Percentiles rank a stretch among this genome's conserved stretches.
Evolutionary conservation across 2,113 vertebrate species (phyloP).

Genomic region (Paracanthobrama guichenoti): DNA sequence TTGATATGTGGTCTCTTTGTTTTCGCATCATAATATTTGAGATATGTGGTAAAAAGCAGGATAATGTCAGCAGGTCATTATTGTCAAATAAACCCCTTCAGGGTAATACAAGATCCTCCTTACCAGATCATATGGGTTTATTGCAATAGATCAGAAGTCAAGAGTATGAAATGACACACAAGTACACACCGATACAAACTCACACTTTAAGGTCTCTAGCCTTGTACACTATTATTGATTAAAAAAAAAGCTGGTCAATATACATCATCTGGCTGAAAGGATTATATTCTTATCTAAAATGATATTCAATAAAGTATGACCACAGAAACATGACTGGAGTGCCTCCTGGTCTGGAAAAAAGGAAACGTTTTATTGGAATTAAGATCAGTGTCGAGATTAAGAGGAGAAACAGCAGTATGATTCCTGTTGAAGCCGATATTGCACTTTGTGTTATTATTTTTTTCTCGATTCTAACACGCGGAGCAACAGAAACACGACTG

Average conservation of each 20-base stretch:
- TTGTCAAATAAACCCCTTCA: constrained; percentile 39
- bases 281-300: constrained; percentile 85
- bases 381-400: constrained; percentile 80
- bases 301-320: constrained; percentile 84
- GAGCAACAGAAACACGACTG: background rate
- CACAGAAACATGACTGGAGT: constrained; percentile 76
- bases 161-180: constrained; percentile 26
- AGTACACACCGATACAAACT: constrained; percentile 32
- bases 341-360: constrained; percentile 70
- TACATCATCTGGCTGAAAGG: constrained; percentile 78
- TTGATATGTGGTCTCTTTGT: background rate
- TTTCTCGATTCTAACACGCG: constrained; percentile 1
- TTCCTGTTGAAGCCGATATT: constrained; percentile 68
- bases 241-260: constrained; percentile 78
- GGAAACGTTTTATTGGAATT: constrained; percentile 80
- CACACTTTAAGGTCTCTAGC: constrained; percentile 58
- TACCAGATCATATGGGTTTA: constrained; percentile 36
- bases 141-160: constrained; percentile 50
- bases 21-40: background rate
- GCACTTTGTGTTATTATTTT: constrained; percentile 49
- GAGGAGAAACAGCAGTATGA: constrained; percentile 74
- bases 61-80: constrained; percentile 12
- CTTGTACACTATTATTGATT: constrained; percentile 67
- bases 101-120: constrained; percentile 22
- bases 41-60: background rate